Percentiles rank a stretch among this genome's conserved stretches.
phyloP scores from a whole-genome alignment of 2,113 vertebrate genomes.

The Alces alces region DNA sequence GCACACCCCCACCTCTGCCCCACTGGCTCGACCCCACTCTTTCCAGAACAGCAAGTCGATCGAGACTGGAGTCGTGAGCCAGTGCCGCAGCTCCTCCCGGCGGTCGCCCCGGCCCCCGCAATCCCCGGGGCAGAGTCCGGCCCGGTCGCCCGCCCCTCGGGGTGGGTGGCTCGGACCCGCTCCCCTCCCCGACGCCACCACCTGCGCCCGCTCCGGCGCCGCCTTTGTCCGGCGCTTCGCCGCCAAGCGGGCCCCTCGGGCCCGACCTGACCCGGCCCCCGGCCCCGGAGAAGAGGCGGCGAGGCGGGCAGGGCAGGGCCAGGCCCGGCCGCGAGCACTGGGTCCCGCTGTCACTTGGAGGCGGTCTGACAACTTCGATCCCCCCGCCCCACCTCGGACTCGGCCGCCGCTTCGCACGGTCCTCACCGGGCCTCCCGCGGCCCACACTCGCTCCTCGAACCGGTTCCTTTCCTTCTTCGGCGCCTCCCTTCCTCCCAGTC shows the following conservation, averaged over 20 bases:
- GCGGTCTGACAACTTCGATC: constrained; percentile 71
- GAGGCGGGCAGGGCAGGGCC: background rate
- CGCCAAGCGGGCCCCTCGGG: constrained; percentile 57
- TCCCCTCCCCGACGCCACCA: constrained; percentile 69
- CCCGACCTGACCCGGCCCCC: constrained; percentile 59
- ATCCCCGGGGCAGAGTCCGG: constrained; percentile 50
- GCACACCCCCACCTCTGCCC: background rate
- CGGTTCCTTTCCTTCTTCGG: constrained; percentile 58
- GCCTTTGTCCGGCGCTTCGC: constrained; percentile 64
- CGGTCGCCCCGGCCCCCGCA: constrained; percentile 46
- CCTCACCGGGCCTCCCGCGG: constrained; percentile 62
- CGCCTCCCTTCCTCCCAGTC: constrained; percentile 57
- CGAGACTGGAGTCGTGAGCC: background rate
- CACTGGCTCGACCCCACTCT: constrained; percentile 37
- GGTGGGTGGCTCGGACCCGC: constrained; percentile 54
- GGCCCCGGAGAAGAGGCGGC: background rate
- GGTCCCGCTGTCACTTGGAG: constrained; percentile 73
- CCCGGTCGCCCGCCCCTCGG: constrained; percentile 35
- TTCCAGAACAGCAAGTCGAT: background rate
- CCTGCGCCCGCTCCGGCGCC: constrained; percentile 63
- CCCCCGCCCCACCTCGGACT: constrained; percentile 79
- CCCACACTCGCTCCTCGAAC: constrained; percentile 61
- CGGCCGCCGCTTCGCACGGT: constrained; percentile 59
- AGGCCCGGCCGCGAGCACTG: constrained; percentile 48
- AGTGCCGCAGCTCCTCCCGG: constrained; percentile 62